Evolutionary conservation across 2,797 vertebrate genomes (phyloP).

Genomic region (Sarcoramphus papa): DNA sequence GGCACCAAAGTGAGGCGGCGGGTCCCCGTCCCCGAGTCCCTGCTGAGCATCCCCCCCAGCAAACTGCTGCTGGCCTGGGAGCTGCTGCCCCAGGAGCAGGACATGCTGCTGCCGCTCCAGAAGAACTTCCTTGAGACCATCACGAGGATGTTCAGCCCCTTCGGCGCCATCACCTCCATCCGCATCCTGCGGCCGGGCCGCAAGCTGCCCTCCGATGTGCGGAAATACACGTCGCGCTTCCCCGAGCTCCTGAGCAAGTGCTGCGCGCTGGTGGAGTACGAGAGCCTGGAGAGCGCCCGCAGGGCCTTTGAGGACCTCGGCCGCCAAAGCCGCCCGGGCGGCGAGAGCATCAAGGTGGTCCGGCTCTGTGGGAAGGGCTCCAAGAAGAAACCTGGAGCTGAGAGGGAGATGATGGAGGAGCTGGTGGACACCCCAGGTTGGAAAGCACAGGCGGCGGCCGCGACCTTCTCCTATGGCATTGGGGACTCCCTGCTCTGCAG

Average conservation of each 20-base stretch:
- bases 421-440: background rate
- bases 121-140: constrained; percentile 67
- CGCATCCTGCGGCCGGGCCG: constrained; percentile 78
- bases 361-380: constrained; percentile 62
- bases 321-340: background rate
- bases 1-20: constrained; percentile 78
- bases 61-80: constrained; percentile 80
- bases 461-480: background rate
- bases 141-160: constrained; percentile 66
- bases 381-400: constrained; percentile 49
- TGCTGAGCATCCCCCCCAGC: constrained; percentile 76
- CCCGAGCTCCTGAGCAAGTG: constrained; percentile 71
- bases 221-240: constrained; percentile 65
- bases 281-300: constrained; percentile 71
- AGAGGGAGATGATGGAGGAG: constrained; percentile 11
- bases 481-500: constrained; percentile 52
- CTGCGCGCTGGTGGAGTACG: constrained; percentile 80
- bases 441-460: background rate
- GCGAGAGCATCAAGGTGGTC: constrained; percentile 55
- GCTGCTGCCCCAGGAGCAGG: constrained; percentile 33
- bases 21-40: constrained; percentile 70
- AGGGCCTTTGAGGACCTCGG: constrained; percentile 68
- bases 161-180: constrained; percentile 70
- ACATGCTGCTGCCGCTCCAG: background rate
- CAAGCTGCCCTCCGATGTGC: constrained; percentile 75